Conservation (phyloP, 2,888 invertebrate species). For the Eumacrocentrus americanus region DNA sequence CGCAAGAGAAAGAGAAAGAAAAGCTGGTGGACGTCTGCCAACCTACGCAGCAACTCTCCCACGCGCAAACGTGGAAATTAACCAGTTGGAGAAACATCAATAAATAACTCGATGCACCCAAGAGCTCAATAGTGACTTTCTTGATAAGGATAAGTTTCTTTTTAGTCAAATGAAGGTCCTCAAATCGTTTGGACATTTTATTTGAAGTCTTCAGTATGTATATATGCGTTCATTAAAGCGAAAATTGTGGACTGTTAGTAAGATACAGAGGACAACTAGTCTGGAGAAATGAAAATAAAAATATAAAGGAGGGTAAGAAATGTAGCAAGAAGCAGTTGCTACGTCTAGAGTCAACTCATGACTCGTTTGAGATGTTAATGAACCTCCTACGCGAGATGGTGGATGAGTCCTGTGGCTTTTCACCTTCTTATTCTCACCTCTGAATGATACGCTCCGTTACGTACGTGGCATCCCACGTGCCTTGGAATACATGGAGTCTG, state of each 20-base stretch:
- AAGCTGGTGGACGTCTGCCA: slow-evolving; percentile 33
- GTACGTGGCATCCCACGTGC: slow-evolving; percentile 34
- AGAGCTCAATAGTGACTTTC: slow-evolving; percentile 1
- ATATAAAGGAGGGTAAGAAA: background rate
- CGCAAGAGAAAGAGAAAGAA: too few species aligned
- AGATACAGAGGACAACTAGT: too few species aligned
- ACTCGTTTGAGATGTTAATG: slow-evolving; percentile 46
- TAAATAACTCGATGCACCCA: slow-evolving; percentile 35
- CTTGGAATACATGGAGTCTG: background rate
- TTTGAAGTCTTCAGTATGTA: slow-evolving; percentile 13
- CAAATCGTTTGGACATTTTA: too few species aligned
- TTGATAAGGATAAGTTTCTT: too few species aligned
- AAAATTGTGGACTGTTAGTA: background rate
- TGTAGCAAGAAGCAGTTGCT: background rate
- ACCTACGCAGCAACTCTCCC: slow-evolving; percentile 42
- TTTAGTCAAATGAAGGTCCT: too few species aligned
- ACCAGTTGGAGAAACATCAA: slow-evolving; percentile 40
- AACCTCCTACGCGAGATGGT: slow-evolving; percentile 39
- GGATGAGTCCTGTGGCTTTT: slow-evolving; percentile 33
- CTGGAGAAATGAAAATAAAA: too few species aligned
- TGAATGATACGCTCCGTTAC: slow-evolving; percentile 42
- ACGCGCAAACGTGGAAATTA: slow-evolving; percentile 42
- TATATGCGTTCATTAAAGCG: slow-evolving; percentile 11
- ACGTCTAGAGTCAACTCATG: slow-evolving; percentile 23
- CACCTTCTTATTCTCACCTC: slow-evolving; percentile 41